Base-by-base conservation (phyloP, 2,888 invertebrate genomes). In the Netelia virgata region DNA sequence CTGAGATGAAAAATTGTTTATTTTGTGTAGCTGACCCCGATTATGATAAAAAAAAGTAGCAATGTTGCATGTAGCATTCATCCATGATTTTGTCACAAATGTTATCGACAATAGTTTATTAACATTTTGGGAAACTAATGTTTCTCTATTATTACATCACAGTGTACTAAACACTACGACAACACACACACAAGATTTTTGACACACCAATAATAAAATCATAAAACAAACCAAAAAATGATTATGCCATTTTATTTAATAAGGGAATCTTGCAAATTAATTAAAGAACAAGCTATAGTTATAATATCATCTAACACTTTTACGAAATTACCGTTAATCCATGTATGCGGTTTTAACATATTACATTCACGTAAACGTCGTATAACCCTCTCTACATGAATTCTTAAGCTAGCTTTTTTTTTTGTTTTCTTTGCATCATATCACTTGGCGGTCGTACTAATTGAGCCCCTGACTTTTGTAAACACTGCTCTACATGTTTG, bases 371-470 rank as follows among this genome's bases (percentile, higher is more conserved):
- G 28, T 18, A 59, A 18, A 9, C 59, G n/a, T 11, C 59, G 59
- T 1, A 59, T 59, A 18, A 59, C 59, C 18, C 59, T 59, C 20
- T 59, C 59, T 36, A 50, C 18, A 20, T 66, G 66, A 23, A 66
- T 66, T n/a, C 66, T 66, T 1, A 47, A 16, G 11, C 43, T 66
- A 16, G 66, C 66, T 10, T 20, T 66, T 16, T 23, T 16, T 18
- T 18, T 66, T 8, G 66, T 66, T 66, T 50, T 0, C 10, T 16
- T 43, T 36, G 18, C 66, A 41, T 66, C 66, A 3, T 10, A 3
- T 36, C 66, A 66, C 66, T 66, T 47, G 66, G 66, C 57, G 55
- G 55, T 23, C 61, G 75, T n/a, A 59, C 20, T 8, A 59, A 9
- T 18, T 11, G 3, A 11, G 3, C n/a, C 18, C 59, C 59, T 10